Percentiles rank a stretch among this genome's conserved stretches.
Conservation (phyloP, 2,113 vertebrate genomes). For the Lepisosteus osseus region DNA sequence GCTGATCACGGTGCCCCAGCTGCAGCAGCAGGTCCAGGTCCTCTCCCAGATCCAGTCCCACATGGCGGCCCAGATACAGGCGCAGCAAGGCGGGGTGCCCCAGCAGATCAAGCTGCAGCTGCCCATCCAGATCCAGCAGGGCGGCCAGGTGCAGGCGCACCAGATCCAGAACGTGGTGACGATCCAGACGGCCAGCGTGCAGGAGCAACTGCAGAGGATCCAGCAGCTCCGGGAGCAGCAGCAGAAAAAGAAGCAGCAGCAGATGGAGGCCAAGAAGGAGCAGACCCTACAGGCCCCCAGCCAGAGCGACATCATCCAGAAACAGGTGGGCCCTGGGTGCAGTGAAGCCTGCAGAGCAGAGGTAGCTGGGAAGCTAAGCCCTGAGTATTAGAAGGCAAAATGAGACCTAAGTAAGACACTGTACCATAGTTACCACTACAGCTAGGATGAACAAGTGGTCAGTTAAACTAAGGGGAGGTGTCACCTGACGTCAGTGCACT, state of each 20-base stretch:
- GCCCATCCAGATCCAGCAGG: slow-evolving; percentile 83
- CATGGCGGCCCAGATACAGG: slow-evolving; percentile 67
- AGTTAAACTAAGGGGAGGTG: no score
- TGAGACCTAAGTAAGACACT: no score
- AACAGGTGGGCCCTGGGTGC: slow-evolving; percentile 73
- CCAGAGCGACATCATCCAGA: slow-evolving; percentile 86
- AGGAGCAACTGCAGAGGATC: slow-evolving; percentile 88
- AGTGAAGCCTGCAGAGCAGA: not conserved
- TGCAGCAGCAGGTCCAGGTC: slow-evolving; percentile 84
- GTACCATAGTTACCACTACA: no score
- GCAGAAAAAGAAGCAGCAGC: slow-evolving; percentile 76
- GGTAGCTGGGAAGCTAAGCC: not conserved
- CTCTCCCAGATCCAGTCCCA: slow-evolving; percentile 78
- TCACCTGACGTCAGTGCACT: slow-evolving; percentile 12
- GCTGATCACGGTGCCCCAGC: slow-evolving; percentile 78
- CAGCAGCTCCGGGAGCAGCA: slow-evolving; percentile 83
- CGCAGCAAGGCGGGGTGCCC: slow-evolving; percentile 76
- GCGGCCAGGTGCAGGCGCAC: slow-evolving; percentile 73
- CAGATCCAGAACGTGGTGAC: slow-evolving; percentile 90
- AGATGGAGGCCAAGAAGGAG: slow-evolving; percentile 85
- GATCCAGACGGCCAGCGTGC: slow-evolving; percentile 85
- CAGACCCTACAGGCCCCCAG: slow-evolving; percentile 80
- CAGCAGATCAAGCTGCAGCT: slow-evolving; percentile 88
- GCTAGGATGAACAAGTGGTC: no score
- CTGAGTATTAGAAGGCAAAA: no score